phyloP scores from a whole-genome alignment of 2,888 invertebrate genomes.

The Anodontia alba region DNA sequence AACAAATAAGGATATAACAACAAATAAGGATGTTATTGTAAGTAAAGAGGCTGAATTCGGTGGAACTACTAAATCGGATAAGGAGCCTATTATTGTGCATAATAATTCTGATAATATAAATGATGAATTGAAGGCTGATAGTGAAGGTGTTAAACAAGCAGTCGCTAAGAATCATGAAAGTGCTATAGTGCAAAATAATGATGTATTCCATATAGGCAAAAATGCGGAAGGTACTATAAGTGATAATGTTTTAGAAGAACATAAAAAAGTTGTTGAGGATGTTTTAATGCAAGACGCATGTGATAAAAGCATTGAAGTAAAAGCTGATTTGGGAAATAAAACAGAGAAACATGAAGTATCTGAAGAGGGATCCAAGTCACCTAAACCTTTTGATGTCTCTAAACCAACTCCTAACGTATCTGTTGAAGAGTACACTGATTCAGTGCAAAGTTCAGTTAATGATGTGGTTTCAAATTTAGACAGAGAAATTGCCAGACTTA shows the following conservation, averaged over 20 bases:
- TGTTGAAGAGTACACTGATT: background rate
- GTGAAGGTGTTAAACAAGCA: background rate
- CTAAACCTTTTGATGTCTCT: background rate
- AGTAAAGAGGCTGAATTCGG: background rate
- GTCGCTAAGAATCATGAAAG: background rate
- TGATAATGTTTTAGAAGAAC: too few species aligned
- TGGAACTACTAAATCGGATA: background rate
- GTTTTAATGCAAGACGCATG: background rate
- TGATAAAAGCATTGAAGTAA: background rate
- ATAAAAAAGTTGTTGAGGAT: background rate
- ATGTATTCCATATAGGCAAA: background rate
- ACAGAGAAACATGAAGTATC: background rate
- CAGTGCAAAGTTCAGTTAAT: background rate
- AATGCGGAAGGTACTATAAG: too few species aligned
- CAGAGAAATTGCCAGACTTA: conserved; percentile 44
- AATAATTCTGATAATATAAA: background rate
- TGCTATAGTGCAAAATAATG: background rate
- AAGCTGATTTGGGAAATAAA: background rate
- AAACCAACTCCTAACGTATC: background rate
- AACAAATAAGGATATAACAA: background rate
- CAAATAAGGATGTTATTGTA: background rate
- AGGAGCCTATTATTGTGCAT: background rate
- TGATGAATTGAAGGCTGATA: background rate
- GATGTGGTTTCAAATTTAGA: conserved; percentile 27
- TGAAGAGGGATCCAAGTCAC: too few species aligned